Conservation (phyloP, 2,797 vertebrate genomes). For the Phalanger gymnotis region DNA sequence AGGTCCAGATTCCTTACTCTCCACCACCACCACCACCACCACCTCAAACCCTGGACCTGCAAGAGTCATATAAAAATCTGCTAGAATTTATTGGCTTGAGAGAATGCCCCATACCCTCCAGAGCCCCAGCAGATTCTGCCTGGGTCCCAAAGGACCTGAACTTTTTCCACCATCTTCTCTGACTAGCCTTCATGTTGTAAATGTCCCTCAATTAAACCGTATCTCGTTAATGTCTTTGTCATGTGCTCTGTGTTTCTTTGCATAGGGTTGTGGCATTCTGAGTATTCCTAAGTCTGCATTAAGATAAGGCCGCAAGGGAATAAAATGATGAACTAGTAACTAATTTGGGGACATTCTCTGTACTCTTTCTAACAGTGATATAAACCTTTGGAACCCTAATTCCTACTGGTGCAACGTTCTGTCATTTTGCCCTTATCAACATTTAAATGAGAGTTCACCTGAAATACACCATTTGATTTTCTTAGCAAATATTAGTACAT, state of each 20-base stretch:
- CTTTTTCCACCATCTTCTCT: not conserved
- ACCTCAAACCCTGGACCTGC: not conserved
- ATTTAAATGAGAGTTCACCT: conserved; percentile 72
- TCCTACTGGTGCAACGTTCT: conserved; percentile 67
- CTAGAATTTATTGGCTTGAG: not conserved
- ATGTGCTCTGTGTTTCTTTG: not conserved
- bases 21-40: not conserved
- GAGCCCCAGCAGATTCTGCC: not conserved
- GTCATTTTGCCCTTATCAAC: conserved; percentile 49
- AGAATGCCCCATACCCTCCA: not conserved
- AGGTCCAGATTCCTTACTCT: not conserved
- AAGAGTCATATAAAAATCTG: not conserved
- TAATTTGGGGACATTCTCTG: conserved; percentile 66
- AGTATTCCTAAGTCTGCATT: not conserved
- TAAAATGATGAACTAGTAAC: not conserved
- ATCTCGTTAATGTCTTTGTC: not conserved
- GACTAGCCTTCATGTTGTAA: not conserved
- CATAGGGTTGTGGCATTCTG: not conserved
- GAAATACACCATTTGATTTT: conserved; percentile 80
- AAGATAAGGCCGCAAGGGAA: not conserved
- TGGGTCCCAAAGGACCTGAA: not conserved
- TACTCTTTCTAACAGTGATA: conserved; percentile 74
- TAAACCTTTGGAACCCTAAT: conserved; percentile 63
- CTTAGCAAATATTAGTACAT: conserved; percentile 77
- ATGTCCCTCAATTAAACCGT: not conserved